Base-by-base conservation (phyloP, 64 coral and sea anemone species). In the Acropora yongei region DNA sequence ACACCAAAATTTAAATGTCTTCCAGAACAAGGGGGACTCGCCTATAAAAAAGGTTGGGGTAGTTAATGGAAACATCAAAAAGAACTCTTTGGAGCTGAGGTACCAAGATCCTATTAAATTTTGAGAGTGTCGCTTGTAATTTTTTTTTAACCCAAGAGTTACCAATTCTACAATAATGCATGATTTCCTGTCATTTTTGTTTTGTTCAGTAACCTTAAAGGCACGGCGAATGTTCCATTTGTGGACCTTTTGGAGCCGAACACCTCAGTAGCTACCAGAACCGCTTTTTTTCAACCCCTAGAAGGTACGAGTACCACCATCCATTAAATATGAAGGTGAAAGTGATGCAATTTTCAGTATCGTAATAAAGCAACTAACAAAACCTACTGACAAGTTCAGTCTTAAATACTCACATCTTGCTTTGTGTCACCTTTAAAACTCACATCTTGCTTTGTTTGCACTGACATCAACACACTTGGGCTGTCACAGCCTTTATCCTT, bases 51-150 rank as follows among this genome's bases (percentile, higher is more conserved):
- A n/a, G n/a, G n/a, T n/a, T n/a, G n/a, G n/a, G n/a, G n/a, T n/a
- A n/a, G n/a, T n/a, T n/a, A n/a, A n/a, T n/a, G n/a, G n/a, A n/a
- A n/a, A n/a, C n/a, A n/a, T n/a, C n/a, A n/a, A n/a, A n/a, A n/a
- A n/a, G n/a, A n/a, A n/a, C n/a, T n/a, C n/a, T n/a, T n/a, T n/a
- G n/a, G n/a, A n/a, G n/a, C n/a, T n/a, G n/a, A n/a, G n/a, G n/a
- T n/a, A n/a, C n/a, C n/a, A 67, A 67, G 63, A 67, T 67, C 63
- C 63, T 67, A 67, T n/a, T n/a, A n/a, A n/a, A n/a, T n/a, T 67
- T 67, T 67, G 63, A 13, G 63, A 14, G 63, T 67, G 63, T 67
- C 9, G 63, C 63, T 67, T 67, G 63, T 67, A 67, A 67, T 67
- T 67, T 67, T 67, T 67, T 67, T 67, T 67, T 12, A 67, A 3